Percentiles rank a stretch among this genome's conserved stretches.
These are phyloP conservation scores for Calidris pygmaea DNA, from an alignment of 2,113 vertebrate genomes.

Conservation along the genomic window DNA sequence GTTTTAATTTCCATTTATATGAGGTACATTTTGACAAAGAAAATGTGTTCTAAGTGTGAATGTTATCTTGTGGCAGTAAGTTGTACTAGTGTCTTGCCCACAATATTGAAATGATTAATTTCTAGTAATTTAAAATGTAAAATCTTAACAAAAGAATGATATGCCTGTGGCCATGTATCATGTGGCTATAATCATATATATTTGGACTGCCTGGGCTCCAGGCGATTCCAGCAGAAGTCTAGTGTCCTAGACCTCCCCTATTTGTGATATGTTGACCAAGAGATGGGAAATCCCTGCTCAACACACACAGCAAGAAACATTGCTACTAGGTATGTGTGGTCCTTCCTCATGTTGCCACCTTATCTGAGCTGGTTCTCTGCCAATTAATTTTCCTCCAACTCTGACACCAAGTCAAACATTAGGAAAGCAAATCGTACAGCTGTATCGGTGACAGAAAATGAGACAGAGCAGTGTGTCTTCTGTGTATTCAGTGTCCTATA, in stretches of 20 bases:
- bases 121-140: neutral
- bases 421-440: neutral
- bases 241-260: neutral
- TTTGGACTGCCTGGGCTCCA: neutral
- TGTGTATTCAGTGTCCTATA: neutral
- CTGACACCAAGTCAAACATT: neutral
- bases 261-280: neutral
- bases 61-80: neutral
- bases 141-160: neutral
- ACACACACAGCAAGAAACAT: neutral
- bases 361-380: neutral
- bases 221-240: neutral
- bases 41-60: neutral
- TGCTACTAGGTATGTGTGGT: neutral
- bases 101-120: neutral
- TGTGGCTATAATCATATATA: neutral
- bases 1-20: neutral
- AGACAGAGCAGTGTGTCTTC: neutral
- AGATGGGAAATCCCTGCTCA: neutral
- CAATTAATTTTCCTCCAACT: neutral
- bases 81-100: fast-evolving
- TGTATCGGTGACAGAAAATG: neutral
- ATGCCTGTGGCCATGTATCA: neutral
- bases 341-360: neutral
- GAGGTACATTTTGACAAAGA: neutral